Evolutionary conservation across 35 echinoderm and acorn worm genomes (phyloP), one percentile per base, ranked within the genome.

Genomic region (Ophiothrix spiculata): DNA sequence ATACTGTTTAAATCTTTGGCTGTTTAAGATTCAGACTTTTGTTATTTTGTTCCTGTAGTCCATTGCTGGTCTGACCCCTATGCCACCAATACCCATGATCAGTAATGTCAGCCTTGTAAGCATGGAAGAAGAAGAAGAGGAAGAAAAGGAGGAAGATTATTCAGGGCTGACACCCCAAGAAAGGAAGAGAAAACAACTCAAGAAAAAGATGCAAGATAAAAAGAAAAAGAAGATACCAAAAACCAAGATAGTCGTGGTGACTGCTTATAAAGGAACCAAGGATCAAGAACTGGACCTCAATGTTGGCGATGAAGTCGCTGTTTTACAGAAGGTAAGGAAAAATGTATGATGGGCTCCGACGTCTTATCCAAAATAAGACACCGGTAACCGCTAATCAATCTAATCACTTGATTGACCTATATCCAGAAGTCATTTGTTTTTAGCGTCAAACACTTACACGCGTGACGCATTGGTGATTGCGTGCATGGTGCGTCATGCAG

Each of bases 261-360:
- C 95, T 6, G 95, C 95, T 10, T 97, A 89, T 45, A 90, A 81
- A 73, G 88, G 80, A 31, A 86, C 78, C 56, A 97, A 90, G 80
- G 95, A 97, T 38, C 84, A 87, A 10, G 95, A 97, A 41, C 75
- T 97, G 0, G 83, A 88, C 54, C 88, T 97, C 2, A 97, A 81
- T 74, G 95, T 97, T 19, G 95, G 91, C 6, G 91, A 97, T 56
- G 88, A 97, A 39, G 80, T 82, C 38, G 54, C 80, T 0, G 40
- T 82, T 8, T 0, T 82, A 33, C 23, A 82, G 31, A 82, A 82
- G 40, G 80, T 82, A 82, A 49, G 42, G 78, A 10, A 14, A 33
- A 4, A 1, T n/a, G n/a, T n/a, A n/a, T n/a, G n/a, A n/a, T n/a
- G n/a, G n/a, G n/a, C n/a, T n/a, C n/a, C n/a, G n/a, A n/a, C n/a